These are phyloP conservation scores for Ephialtes manifestator DNA, from an alignment of 2,888 invertebrate genomes.

Conservation along the genomic window DNA sequence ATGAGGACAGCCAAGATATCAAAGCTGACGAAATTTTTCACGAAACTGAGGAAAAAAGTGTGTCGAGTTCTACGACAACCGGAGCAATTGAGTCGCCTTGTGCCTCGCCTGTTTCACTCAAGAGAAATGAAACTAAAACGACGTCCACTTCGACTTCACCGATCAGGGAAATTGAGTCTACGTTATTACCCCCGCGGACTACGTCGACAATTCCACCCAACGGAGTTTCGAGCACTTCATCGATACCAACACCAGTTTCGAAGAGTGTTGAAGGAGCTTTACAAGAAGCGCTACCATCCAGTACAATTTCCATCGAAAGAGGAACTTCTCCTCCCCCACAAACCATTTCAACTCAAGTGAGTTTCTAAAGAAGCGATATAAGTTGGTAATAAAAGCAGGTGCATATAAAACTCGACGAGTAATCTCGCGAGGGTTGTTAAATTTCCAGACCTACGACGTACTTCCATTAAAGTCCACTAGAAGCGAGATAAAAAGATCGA, in stretches of 20 bases:
- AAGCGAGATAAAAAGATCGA: slow-evolving; percentile 74
- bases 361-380: slow-evolving; percentile 26
- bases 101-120: neutral
- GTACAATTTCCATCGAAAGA: slow-evolving; percentile 61
- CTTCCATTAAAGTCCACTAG: slow-evolving; percentile 73
- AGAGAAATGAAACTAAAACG: slow-evolving; percentile 40
- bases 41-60: slow-evolving; percentile 32
- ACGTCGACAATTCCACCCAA: neutral
- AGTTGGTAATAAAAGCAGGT: slow-evolving; percentile 7
- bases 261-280: slow-evolving; percentile 8
- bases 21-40: slow-evolving; percentile 15
- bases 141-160: slow-evolving; percentile 69
- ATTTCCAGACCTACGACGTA: slow-evolving; percentile 88
- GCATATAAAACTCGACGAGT: neutral
- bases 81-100: slow-evolving; percentile 9
- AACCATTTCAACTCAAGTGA: slow-evolving; percentile 94
- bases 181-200: neutral
- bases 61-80: slow-evolving; percentile 11
- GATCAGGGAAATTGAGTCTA: slow-evolving; percentile 61
- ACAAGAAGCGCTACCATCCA: neutral
- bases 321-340: slow-evolving; percentile 96
- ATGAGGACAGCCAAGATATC: slow-evolving; percentile 7
- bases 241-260: slow-evolving; percentile 30
- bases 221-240: neutral
- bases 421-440: slow-evolving; percentile 31